These are phyloP conservation scores for Coracias cyanogaster DNA, from an alignment of 2,797 vertebrate genomes.

Conservation along the genomic window DNA sequence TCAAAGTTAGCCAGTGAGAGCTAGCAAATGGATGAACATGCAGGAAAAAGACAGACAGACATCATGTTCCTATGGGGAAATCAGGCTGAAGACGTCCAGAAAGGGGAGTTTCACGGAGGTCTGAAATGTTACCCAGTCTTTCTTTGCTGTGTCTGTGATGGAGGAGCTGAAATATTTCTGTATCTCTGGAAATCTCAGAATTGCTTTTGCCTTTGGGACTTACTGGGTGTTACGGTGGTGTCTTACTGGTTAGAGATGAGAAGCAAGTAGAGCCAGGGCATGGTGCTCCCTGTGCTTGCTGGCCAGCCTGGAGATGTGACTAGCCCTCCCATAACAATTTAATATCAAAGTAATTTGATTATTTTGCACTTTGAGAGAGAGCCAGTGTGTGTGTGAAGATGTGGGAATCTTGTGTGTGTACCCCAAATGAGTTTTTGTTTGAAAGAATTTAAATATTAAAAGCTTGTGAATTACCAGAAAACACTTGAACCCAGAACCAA, in stretches of 20 bases:
- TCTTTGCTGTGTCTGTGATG: neutral
- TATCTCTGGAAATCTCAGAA: neutral
- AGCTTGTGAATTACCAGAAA: neutral
- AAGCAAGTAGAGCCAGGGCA: neutral
- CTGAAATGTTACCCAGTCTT: neutral
- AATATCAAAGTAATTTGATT: neutral
- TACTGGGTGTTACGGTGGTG: neutral
- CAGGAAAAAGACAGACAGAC: neutral
- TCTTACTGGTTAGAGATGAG: neutral
- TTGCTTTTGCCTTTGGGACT: neutral
- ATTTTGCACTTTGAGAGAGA: neutral
- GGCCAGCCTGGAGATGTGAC: neutral
- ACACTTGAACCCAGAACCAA: neutral
- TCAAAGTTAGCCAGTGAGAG: neutral
- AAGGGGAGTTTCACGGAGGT: neutral
- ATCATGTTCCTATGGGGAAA: accelerated
- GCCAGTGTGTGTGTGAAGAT: neutral
- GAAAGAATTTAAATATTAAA: neutral
- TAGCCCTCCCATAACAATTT: neutral
- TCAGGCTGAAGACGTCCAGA: neutral
- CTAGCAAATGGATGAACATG: neutral
- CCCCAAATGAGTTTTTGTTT: neutral
- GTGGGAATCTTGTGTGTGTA: neutral
- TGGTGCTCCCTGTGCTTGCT: neutral
- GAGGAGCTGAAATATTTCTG: neutral